Conservation (phyloP, 2,888 invertebrate genomes). For the Cylloceria caligata region DNA sequence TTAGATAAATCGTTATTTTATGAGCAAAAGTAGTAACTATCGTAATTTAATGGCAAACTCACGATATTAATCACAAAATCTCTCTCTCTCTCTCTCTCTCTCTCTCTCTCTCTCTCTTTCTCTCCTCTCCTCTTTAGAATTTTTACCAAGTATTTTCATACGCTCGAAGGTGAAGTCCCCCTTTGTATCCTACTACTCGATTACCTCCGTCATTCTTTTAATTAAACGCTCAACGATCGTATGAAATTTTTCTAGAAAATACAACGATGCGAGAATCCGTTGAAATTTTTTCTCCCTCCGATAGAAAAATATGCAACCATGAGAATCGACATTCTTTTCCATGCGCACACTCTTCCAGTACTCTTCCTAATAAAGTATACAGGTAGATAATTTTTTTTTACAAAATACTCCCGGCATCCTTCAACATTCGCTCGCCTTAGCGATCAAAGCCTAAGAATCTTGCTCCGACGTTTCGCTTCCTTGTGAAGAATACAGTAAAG, state of each 20-base stretch:
- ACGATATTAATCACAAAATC: background rate
- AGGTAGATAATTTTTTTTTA: background rate
- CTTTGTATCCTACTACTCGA: background rate
- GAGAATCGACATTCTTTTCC: constrained; percentile 44
- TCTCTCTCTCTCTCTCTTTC: too few relatives aligned
- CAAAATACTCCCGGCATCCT: background rate
- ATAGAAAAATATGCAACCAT: constrained; percentile 21
- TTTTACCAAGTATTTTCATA: background rate
- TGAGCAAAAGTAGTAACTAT: background rate
- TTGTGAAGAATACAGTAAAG: constrained; percentile 22
- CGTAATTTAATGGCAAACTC: background rate
- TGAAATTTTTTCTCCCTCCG: constrained; percentile 2
- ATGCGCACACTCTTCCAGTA: constrained; percentile 8
- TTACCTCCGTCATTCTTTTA: constrained; percentile 1
- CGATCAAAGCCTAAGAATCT: background rate
- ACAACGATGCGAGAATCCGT: background rate
- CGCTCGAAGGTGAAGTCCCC: background rate
- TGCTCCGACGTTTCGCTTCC: constrained; percentile 30
- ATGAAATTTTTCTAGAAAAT: background rate
- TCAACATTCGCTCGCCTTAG: constrained; percentile 23
- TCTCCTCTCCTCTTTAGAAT: background rate
- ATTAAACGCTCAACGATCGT: background rate
- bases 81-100: background rate
- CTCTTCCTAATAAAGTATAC: constrained; percentile 33
- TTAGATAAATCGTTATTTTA: background rate